phyloP scores from a whole-genome alignment of 2,888 invertebrate species.

The Drosophila kanekoi region DNA sequence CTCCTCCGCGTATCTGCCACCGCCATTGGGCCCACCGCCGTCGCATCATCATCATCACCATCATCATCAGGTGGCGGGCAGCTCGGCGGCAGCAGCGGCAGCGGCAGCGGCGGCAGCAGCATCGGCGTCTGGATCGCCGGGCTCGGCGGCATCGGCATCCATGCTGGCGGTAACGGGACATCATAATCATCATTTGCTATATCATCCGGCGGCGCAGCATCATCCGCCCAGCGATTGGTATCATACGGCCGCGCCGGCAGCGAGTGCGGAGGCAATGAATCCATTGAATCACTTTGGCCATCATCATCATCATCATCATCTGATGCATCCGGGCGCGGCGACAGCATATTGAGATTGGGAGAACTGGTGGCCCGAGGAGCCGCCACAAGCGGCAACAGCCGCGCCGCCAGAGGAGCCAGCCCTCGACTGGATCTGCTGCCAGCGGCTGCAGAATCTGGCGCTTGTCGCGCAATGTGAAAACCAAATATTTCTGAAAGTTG shows the following conservation, averaged over 20 bases:
- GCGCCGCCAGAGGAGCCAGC: conserved; percentile 56
- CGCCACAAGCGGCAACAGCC: conserved; percentile 29
- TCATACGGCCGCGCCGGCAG: conserved; percentile 83
- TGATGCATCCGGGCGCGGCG: conserved; percentile 90
- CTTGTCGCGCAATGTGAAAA: conserved; percentile 78
- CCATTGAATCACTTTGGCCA: conserved; percentile 86
- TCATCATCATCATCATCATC: conserved; percentile 88
- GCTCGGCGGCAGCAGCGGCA: conserved; percentile 53
- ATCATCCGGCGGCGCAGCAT: conserved; percentile 85
- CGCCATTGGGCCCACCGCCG: conserved; percentile 83
- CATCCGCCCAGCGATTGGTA: conserved; percentile 85
- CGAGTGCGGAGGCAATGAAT: conserved; percentile 85
- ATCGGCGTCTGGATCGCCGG: conserved; percentile 69
- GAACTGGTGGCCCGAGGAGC: conserved; percentile 75
- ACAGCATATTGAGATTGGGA: conserved; percentile 90
- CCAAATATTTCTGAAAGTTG: conserved; percentile 80
- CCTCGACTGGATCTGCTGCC: conserved; percentile 72
- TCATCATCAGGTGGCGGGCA: conserved; percentile 70
- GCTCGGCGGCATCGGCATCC: conserved; percentile 78
- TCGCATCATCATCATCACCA: conserved; percentile 81
- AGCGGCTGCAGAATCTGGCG: conserved; percentile 72
- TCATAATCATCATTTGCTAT: conserved; percentile 84
- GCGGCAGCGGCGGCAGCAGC: conserved; percentile 56
- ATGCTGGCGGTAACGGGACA: conserved; percentile 82
- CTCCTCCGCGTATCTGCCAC: conserved; percentile 83